A percentile compares a stretch with the other conserved stretches of the same genome.
phyloP scores from a whole-genome alignment of 2,797 vertebrate species.

The Aselliscus stoliczkanus region DNA sequence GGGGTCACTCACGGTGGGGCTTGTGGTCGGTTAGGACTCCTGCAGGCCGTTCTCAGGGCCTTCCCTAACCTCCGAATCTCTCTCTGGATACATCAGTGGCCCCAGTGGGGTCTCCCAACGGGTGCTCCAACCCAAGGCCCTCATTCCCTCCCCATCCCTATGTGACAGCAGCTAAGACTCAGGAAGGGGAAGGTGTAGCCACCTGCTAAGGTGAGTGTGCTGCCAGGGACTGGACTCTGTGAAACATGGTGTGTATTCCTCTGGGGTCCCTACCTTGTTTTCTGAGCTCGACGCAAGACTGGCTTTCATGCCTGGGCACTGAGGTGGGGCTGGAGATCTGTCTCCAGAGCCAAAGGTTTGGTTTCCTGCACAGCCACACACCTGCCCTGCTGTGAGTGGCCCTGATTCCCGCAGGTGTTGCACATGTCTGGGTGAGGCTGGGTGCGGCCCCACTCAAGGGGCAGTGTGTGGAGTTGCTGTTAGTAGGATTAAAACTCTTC shows the following conservation, averaged over 20 bases:
- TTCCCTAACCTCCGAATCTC: not conserved
- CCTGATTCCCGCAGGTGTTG: accelerated
- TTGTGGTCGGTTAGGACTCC: not conserved
- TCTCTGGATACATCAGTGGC: not conserved
- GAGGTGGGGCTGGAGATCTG: not conserved
- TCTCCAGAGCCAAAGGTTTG: not conserved
- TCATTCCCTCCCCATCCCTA: not conserved
- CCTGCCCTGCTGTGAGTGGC: accelerated
- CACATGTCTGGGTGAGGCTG: not conserved
- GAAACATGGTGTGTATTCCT: too few species aligned
- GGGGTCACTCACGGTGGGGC: not conserved
- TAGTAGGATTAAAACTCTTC: not conserved
- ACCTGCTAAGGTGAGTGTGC: not conserved
- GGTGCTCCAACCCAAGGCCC: not conserved
- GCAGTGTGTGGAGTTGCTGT: not conserved
- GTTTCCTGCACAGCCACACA: not conserved
- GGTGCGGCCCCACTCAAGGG: not conserved
- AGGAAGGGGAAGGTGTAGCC: not conserved
- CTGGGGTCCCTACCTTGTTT: not conserved
- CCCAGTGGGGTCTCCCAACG: too few species aligned
- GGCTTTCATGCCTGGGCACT: not conserved
- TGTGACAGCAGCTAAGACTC: not conserved
- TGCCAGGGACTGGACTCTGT: not conserved
- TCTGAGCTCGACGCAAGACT: not conserved
- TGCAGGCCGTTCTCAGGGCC: not conserved